These are phyloP conservation scores for Paratrypauchen microcephalus DNA, from an alignment of 2,797 vertebrate genomes.

Conservation along the genomic window DNA sequence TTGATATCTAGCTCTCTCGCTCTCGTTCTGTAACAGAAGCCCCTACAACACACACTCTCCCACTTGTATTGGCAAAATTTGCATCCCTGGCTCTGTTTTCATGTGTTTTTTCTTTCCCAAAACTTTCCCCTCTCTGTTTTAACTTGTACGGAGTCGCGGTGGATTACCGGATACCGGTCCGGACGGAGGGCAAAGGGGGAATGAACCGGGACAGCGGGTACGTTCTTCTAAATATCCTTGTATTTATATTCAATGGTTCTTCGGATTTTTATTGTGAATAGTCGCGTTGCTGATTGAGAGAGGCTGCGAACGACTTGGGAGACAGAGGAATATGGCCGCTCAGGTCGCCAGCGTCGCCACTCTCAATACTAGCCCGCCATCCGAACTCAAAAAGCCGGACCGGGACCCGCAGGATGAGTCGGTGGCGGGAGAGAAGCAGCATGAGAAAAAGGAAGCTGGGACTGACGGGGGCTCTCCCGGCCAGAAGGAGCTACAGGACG, in stretches of 20 bases:
- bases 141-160: conserved; percentile 76
- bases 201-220: conserved; percentile 81
- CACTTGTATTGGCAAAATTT: conserved; percentile 72
- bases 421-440: conserved; percentile 88
- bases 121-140: conserved; percentile 64
- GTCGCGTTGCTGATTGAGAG: conserved; percentile 75
- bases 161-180: conserved; percentile 81
- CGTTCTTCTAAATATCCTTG: conserved; percentile 76
- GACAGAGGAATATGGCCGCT: conserved; percentile 88
- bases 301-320: conserved; percentile 67
- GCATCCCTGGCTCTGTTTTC: conserved; percentile 75
- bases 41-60: conserved; percentile 60
- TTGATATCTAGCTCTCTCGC: conserved; percentile 84
- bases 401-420: conserved; percentile 87
- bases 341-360: conserved; percentile 98
- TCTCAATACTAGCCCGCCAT: conserved; percentile 89
- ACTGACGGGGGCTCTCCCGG: conserved; percentile 80
- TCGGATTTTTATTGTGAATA: conserved; percentile 75
- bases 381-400: conserved; percentile 96
- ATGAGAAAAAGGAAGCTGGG: conserved; percentile 81
- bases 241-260: conserved; percentile 79
- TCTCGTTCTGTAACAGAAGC: conserved; percentile 82
- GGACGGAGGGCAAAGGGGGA: conserved; percentile 74
- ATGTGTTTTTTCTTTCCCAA: conserved; percentile 65
- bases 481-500: conserved; percentile 90